phyloP scores from a whole-genome alignment of 2,113 vertebrate species.

The Spea multiplicata region DNA sequence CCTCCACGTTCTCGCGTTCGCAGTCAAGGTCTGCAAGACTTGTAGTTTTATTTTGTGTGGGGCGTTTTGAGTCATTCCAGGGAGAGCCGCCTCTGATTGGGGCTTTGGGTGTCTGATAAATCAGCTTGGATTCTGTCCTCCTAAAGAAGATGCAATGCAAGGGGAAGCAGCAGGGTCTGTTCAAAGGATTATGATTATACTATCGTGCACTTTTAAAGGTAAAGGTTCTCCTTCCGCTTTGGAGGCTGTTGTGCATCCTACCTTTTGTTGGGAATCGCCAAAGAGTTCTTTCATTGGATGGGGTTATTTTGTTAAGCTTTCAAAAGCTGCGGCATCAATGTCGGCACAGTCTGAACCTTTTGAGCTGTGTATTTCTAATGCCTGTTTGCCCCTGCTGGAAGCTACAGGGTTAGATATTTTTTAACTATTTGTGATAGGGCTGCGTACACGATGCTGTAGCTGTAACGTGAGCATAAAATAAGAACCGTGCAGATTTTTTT shows the following conservation, averaged over 20 bases:
- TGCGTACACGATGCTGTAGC: too few species aligned
- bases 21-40: constrained; percentile 31
- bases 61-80: constrained; percentile 62
- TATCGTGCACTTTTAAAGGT: constrained; percentile 63
- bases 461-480: too few species aligned
- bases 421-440: too few species aligned
- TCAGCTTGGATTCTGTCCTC: constrained; percentile 61
- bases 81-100: constrained; percentile 61
- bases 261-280: too few species aligned
- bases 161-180: constrained; percentile 57
- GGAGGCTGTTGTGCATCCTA: not conserved
- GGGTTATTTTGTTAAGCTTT: too few species aligned
- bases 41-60: constrained; percentile 62
- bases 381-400: too few species aligned
- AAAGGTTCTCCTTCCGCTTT: constrained; percentile 19
- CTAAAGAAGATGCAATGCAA: constrained; percentile 56
- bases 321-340: too few species aligned
- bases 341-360: too few species aligned
- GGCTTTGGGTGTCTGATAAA: constrained; percentile 62
- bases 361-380: too few species aligned
- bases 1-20: constrained; percentile 31
- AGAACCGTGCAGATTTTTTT: too few species aligned
- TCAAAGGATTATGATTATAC: constrained; percentile 60
- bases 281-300: too few species aligned
- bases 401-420: too few species aligned